phyloP scores from a whole-genome alignment of 92 coral and sea anemone species.

The Pocillopora grandis region DNA sequence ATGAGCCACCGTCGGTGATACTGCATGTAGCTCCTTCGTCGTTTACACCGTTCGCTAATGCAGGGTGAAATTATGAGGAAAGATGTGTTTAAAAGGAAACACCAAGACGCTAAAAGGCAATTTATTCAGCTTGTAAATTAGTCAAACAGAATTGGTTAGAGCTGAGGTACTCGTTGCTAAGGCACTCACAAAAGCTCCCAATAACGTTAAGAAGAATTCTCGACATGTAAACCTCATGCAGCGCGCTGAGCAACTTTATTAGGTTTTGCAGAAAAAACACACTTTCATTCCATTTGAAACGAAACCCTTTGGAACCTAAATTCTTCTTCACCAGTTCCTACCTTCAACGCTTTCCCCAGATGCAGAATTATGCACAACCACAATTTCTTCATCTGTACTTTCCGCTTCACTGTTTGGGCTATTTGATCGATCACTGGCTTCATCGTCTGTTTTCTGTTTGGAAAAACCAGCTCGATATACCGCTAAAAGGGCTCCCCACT shows the following conservation, averaged over 20 bases:
- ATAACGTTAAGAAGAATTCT: too few relatives aligned
- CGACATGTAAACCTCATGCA: too few relatives aligned
- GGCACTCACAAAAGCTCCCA: not conserved
- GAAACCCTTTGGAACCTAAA: not conserved
- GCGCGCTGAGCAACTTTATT: too few relatives aligned
- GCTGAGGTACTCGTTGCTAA: not conserved
- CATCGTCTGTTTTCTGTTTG: constrained; percentile 55
- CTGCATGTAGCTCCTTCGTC: constrained; percentile 13
- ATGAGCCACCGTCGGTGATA: constrained; percentile 20
- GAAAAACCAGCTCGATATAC: constrained; percentile 56
- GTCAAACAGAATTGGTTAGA: too few relatives aligned
- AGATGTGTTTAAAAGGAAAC: too few relatives aligned
- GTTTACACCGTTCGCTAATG: not conserved
- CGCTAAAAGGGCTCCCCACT: constrained; percentile 63
- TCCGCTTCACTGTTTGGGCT: constrained; percentile 40
- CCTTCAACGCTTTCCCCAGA: not conserved
- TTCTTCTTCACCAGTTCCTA: not conserved
- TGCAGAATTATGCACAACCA: constrained; percentile 54
- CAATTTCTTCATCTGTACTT: constrained; percentile 32
- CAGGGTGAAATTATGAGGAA: not conserved
- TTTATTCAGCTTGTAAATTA: too few relatives aligned
- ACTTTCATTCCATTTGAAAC: too few relatives aligned
- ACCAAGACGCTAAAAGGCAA: too few relatives aligned
- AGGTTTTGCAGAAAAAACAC: too few relatives aligned
- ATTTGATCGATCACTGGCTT: constrained; percentile 35